Evolutionary conservation across 2,888 invertebrate genomes (phyloP).

Genomic region (Chloroclystis v-ata): DNA sequence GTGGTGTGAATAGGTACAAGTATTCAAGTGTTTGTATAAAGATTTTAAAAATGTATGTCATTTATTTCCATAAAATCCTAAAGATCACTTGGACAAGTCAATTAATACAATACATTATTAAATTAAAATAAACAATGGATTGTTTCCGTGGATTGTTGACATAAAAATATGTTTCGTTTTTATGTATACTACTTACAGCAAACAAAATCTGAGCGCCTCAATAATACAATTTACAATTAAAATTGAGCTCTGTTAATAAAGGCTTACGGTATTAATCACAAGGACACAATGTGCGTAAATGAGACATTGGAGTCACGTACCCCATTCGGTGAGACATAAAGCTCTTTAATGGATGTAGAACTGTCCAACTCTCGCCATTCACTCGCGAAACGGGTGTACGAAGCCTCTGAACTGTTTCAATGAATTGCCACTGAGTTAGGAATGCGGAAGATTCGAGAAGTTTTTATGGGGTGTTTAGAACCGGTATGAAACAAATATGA

Average conservation of each 20-base stretch:
- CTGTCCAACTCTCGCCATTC: conserved; percentile 64
- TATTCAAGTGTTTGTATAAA: too few species aligned
- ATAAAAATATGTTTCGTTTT: too few species aligned
- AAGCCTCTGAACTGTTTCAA: conserved; percentile 25
- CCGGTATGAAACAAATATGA: background rate
- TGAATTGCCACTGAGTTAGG: conserved; percentile 27
- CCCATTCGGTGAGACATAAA: conserved; percentile 61
- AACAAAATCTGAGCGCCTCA: background rate
- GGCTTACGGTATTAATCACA: conserved; percentile 19
- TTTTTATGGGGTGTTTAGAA: conserved; percentile 1
- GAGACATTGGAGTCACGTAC: conserved; percentile 62
- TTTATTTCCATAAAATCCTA: too few species aligned
- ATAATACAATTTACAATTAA: conserved; percentile 5
- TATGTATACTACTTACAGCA: too few species aligned
- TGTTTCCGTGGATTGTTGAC: too few species aligned
- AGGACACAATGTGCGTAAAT: conserved; percentile 40
- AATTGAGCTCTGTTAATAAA: conserved; percentile 19
- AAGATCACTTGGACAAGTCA: too few species aligned
- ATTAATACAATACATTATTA: too few species aligned
- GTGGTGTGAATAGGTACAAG: too few species aligned
- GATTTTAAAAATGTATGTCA: too few species aligned
- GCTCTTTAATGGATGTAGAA: conserved; percentile 60
- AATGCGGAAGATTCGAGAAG: conserved; percentile 10
- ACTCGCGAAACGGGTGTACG: conserved; percentile 38
- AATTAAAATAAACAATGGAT: too few species aligned